Conservation (phyloP, 1,140 invertebrate genomes). For the Grapholita molesta region DNA sequence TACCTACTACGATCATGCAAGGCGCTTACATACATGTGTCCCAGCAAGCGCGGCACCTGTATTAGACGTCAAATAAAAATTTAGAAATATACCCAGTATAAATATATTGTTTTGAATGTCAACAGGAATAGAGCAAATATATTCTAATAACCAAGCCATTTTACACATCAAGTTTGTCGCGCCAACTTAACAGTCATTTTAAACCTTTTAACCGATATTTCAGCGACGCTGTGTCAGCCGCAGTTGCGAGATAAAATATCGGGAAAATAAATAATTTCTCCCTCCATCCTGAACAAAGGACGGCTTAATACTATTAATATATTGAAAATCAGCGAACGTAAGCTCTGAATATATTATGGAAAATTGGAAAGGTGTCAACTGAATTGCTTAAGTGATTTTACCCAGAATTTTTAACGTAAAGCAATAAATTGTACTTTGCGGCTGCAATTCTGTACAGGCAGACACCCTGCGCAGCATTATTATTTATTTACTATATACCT, state of each 20-base stretch:
- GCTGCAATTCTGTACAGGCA: neutral
- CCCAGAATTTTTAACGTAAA: neutral
- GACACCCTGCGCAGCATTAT: neutral
- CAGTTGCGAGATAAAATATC: slow-evolving; percentile 17
- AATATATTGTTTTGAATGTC: neutral
- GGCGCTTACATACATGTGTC: no score
- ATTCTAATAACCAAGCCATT: neutral
- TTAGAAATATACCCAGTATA: no score
- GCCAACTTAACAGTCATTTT: neutral
- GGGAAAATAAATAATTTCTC: slow-evolving; percentile 15
- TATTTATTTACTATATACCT: no score
- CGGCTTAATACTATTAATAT: slow-evolving; percentile 15
- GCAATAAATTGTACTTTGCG: neutral
- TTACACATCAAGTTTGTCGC: neutral
- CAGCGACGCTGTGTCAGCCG: slow-evolving; percentile 2
- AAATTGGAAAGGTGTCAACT: slow-evolving; percentile 2
- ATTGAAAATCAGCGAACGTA: slow-evolving; percentile 4
- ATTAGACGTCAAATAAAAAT: no score
- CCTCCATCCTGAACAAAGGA: slow-evolving; percentile 12
- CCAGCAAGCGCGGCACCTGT: no score
- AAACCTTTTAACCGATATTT: slow-evolving; percentile 16
- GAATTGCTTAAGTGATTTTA: neutral
- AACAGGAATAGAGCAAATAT: no score
- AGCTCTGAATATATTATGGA: slow-evolving; percentile 1
- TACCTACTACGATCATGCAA: no score